These are phyloP conservation scores for Leptoteleia sp. DNA, from an alignment of 1,140 invertebrate species.

Conservation along the genomic window DNA sequence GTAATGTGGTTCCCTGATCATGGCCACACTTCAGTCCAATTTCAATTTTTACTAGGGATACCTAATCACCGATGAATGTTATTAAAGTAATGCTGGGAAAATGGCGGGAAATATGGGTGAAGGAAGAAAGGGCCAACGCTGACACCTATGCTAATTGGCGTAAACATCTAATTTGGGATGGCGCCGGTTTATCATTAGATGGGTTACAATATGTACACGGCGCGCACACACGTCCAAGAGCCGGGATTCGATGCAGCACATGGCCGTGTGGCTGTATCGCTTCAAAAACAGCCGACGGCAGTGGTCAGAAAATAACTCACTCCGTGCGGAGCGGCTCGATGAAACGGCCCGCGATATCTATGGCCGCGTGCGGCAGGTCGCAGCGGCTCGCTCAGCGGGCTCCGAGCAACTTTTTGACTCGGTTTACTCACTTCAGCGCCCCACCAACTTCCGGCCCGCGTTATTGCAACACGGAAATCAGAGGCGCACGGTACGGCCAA, in stretches of 20 bases:
- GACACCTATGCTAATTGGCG: conserved; percentile 32
- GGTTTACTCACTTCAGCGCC: conserved; percentile 43
- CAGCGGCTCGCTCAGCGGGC: conserved; percentile 30
- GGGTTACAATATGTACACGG: conserved; percentile 29
- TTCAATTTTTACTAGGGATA: too few relatives aligned
- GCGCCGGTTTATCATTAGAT: conserved; percentile 37
- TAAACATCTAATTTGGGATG: conserved; percentile 40
- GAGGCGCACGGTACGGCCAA: conserved; percentile 5
- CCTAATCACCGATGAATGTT: too few relatives aligned
- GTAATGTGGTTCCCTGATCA: too few relatives aligned
- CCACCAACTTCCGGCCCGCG: conserved; percentile 29
- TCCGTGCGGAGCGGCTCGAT: conserved; percentile 46
- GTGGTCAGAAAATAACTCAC: conserved; percentile 63
- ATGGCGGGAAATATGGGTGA: too few relatives aligned
- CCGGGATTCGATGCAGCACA: conserved; percentile 45
- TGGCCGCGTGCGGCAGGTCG: conserved; percentile 29
- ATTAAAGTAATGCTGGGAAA: too few relatives aligned
- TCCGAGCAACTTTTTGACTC: conserved; percentile 57
- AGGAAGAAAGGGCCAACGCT: background rate
- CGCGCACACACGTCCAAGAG: conserved; percentile 30
- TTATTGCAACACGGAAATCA: conserved; percentile 43
- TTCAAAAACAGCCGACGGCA: conserved; percentile 58
- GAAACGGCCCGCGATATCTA: conserved; percentile 50
- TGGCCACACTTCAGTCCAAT: too few relatives aligned
- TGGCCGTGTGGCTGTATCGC: conserved; percentile 47